These are phyloP conservation scores for Habroteleia sp. DNA, from an alignment of 2,888 invertebrate species.

Conservation along the genomic window DNA sequence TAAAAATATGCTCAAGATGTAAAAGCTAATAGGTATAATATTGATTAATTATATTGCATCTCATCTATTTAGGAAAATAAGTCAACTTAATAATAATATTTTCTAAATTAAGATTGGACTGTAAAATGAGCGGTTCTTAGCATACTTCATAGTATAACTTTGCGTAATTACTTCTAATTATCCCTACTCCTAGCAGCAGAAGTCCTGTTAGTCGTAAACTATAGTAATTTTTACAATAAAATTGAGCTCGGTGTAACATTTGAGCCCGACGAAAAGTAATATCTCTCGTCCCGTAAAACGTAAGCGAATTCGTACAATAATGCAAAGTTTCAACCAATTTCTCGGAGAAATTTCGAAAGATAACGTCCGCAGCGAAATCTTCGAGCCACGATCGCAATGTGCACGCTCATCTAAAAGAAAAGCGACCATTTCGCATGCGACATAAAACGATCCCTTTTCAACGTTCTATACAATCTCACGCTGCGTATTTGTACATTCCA, in stretches of 20 bases:
- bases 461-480: slow-evolving; percentile 42
- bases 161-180: slow-evolving; percentile 54
- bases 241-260: slow-evolving; percentile 55
- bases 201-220: slow-evolving; percentile 53
- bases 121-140: slow-evolving; percentile 38
- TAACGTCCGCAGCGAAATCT: slow-evolving; percentile 57
- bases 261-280: slow-evolving; percentile 56
- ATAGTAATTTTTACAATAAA: slow-evolving; percentile 54
- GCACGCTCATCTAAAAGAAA: slow-evolving; percentile 60
- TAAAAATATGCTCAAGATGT: too few species aligned
- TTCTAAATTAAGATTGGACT: slow-evolving; percentile 27
- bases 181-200: slow-evolving; percentile 10
- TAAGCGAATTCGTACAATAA: slow-evolving; percentile 61
- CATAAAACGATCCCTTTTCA: slow-evolving; percentile 62
- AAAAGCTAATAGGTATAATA: slow-evolving; percentile 5
- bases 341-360: slow-evolving; percentile 57
- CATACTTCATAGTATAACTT: slow-evolving; percentile 39
- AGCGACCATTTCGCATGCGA: slow-evolving; percentile 61
- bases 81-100: slow-evolving; percentile 33
- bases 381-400: slow-evolving; percentile 53
- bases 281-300: slow-evolving; percentile 61
- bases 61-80: slow-evolving; percentile 16
- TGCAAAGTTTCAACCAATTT: slow-evolving; percentile 63
- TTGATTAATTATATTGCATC: slow-evolving; percentile 1
- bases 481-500: slow-evolving; percentile 52